Evolutionary conservation across 2,113 vertebrate genomes (phyloP).

Genomic region (Tachuris rubrigastra): DNA sequence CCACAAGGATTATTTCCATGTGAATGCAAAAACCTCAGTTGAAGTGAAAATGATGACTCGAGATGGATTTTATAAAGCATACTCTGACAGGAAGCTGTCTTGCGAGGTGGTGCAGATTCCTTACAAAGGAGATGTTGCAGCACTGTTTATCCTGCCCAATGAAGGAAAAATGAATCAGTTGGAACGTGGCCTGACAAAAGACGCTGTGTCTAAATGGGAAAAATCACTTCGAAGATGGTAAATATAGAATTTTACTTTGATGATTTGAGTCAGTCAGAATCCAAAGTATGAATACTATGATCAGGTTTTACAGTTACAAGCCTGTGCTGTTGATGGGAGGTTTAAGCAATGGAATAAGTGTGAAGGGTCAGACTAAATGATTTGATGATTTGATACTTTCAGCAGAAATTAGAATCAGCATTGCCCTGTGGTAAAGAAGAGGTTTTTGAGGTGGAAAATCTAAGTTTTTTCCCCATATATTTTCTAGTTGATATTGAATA

Average conservation of each 20-base stretch:
- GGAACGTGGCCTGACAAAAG: slow-evolving; percentile 58
- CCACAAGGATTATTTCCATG: slow-evolving; percentile 54
- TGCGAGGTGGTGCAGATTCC: slow-evolving; percentile 76
- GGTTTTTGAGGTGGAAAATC: background rate
- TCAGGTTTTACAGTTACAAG: background rate
- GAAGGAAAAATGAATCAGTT: slow-evolving; percentile 74
- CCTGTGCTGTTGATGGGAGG: background rate
- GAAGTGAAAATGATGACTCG: slow-evolving; percentile 50
- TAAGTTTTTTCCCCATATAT: background rate
- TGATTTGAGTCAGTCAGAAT: background rate
- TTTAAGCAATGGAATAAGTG: background rate
- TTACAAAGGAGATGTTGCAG: slow-evolving; percentile 79
- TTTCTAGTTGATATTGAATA: background rate
- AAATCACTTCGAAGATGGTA: background rate
- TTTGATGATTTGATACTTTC: background rate
- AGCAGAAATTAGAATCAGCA: background rate
- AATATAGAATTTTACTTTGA: background rate
- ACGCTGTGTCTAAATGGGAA: background rate
- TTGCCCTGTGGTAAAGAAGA: background rate
- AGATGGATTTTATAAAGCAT: slow-evolving; percentile 9
- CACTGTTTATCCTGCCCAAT: slow-evolving; percentile 78
- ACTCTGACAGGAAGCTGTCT: slow-evolving; percentile 49
- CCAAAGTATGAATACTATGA: background rate
- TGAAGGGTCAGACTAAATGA: background rate
- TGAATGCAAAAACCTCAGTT: background rate